Conservation (phyloP, 2,113 vertebrate genomes). For the Pithys albifrons region DNA sequence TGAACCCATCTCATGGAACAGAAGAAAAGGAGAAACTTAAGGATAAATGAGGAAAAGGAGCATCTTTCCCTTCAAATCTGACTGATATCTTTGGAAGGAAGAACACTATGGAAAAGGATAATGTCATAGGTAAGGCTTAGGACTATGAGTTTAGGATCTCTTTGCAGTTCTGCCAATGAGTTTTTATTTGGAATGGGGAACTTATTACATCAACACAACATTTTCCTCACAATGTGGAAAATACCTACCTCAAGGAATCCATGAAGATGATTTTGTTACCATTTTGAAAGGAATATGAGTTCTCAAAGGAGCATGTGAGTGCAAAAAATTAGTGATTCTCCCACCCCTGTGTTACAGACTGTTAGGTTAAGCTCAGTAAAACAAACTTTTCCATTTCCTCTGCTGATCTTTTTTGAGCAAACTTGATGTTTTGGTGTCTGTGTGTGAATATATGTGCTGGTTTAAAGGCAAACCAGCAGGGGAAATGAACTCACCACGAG, state of each 20-base stretch:
- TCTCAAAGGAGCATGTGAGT: neutral
- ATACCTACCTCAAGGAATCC: neutral
- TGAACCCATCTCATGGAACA: neutral
- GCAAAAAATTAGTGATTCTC: neutral
- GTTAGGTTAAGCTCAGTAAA: neutral
- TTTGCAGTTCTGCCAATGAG: neutral
- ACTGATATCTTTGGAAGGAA: neutral
- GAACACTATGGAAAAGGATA: neutral
- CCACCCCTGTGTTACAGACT: neutral
- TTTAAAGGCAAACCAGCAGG: too few relatives aligned
- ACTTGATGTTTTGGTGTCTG: accelerated
- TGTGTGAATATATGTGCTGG: neutral
- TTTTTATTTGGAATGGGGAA: neutral
- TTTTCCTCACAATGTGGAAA: neutral
- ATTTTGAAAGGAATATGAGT: neutral
- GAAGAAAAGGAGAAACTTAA: neutral
- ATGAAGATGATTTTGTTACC: neutral
- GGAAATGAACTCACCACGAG: too few relatives aligned
- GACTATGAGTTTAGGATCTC: neutral
- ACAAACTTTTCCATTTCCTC: neutral
- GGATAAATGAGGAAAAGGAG: neutral
- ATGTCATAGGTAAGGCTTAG: neutral
- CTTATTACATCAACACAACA: neutral
- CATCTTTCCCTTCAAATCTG: neutral
- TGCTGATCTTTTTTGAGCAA: neutral